phyloP scores from a whole-genome alignment of 2,113 vertebrate species.

The Pollachius pollachius region DNA sequence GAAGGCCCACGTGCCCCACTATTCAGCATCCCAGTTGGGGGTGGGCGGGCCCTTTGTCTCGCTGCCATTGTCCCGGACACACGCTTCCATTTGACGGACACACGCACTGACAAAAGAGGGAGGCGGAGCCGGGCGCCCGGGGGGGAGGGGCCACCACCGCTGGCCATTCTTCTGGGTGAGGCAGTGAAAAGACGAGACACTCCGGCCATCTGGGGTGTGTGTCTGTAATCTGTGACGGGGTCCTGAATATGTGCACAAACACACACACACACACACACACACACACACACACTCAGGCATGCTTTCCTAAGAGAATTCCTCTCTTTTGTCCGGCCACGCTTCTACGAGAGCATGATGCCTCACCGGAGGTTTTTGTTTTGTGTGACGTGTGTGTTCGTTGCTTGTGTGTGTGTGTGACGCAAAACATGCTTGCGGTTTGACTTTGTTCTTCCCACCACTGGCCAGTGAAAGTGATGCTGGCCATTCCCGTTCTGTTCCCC shows the following conservation, averaged over 20 bases:
- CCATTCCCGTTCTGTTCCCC: background rate
- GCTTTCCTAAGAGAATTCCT: conserved; percentile 43
- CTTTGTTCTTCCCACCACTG: background rate
- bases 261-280: conserved; percentile 13
- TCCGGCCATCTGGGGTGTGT: conserved; percentile 77
- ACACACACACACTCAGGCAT: conserved; percentile 20
- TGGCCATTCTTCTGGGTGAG: conserved; percentile 64
- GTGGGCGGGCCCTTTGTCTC: conserved; percentile 68
- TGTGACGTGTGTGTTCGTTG: background rate
- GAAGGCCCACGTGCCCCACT: conserved; percentile 72
- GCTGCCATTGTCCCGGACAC: conserved; percentile 73
- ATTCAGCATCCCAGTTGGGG: conserved; percentile 64
- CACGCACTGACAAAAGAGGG: conserved; percentile 73
- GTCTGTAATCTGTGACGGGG: conserved; percentile 63
- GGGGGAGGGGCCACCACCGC: conserved; percentile 55
- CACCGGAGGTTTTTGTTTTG: background rate
- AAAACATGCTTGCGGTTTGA: background rate
- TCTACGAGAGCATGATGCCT: background rate
- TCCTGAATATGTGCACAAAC: background rate
- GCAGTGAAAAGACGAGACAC: conserved; percentile 70
- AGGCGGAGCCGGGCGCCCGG: conserved; percentile 29
- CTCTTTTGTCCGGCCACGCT: conserved; percentile 41
- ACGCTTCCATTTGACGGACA: conserved; percentile 74
- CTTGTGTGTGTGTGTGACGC: background rate
- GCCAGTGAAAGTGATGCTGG: background rate